Percentiles rank a stretch among this genome's conserved stretches.
Conservation (phyloP, 2,888 invertebrate species). For the Abrostola tripartita region DNA sequence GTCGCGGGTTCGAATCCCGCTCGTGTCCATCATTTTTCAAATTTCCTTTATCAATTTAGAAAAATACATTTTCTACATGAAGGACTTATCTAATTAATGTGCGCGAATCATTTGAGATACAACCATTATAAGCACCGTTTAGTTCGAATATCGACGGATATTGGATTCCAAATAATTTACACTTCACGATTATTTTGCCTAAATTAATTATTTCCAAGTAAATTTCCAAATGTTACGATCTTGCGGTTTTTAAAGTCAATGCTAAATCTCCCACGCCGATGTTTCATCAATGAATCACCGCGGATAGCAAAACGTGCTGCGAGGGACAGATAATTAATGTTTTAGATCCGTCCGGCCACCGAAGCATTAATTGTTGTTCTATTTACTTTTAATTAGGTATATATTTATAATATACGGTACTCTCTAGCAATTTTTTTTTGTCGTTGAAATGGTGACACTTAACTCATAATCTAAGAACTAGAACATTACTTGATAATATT, state of each 20-base stretch:
- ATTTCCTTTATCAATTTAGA: no score
- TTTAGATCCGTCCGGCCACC: slow-evolving; percentile 20
- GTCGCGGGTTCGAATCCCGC: no score
- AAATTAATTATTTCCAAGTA: slow-evolving; percentile 29
- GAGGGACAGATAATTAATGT: slow-evolving; percentile 23
- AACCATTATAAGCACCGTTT: no score
- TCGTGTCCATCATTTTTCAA: no score
- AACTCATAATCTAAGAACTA: no score
- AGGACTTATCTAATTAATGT: no score
- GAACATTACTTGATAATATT: no score
- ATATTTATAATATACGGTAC: not conserved
- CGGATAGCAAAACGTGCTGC: slow-evolving; percentile 28
- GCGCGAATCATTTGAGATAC: no score
- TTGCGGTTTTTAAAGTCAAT: slow-evolving; percentile 42
- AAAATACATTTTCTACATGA: no score
- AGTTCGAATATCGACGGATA: no score
- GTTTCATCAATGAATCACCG: slow-evolving; percentile 46
- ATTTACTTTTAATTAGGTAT: slow-evolving; percentile 5
- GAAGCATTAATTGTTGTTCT: not conserved
- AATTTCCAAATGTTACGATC: slow-evolving; percentile 25
- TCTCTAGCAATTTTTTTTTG: not conserved
- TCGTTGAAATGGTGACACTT: not conserved
- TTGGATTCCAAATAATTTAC: no score
- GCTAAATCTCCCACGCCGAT: slow-evolving; percentile 45
- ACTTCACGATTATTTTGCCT: no score